A percentile compares a stretch with the other conserved stretches of the same genome.
Evolutionary conservation across 1,140 invertebrate genomes (phyloP).

Genomic region (Drosophila ogumai): DNA sequence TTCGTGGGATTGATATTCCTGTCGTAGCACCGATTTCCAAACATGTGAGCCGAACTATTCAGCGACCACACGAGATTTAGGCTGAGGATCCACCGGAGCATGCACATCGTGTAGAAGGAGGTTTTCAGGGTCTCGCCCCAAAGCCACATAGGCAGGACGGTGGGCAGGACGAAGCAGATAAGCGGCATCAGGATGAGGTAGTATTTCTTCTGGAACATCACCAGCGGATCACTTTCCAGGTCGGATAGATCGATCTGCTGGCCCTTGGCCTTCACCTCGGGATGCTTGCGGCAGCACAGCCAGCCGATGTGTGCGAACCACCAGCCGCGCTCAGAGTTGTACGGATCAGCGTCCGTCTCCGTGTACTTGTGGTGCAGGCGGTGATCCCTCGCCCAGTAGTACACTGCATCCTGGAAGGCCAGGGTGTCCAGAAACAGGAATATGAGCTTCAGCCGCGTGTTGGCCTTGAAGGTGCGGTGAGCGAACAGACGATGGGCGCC

Average conservation of each 20-base stretch:
- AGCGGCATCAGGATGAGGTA: conserved; percentile 93
- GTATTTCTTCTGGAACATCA: conserved; percentile 94
- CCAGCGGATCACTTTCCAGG: conserved; percentile 92
- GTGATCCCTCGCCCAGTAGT: conserved; percentile 97
- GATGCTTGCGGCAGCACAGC: conserved; percentile 95
- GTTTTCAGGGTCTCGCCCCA: conserved; percentile 93
- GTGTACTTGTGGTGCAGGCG: conserved; percentile 98
- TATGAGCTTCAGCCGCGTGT: conserved; percentile 92
- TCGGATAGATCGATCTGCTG: conserved; percentile 95
- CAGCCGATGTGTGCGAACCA: conserved; percentile 98
- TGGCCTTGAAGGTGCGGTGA: conserved; percentile 97
- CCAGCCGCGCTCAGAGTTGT: conserved; percentile 96
- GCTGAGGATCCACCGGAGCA: conserved; percentile 94
- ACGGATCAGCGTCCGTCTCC: conserved; percentile 98
- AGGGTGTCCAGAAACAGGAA: conserved; percentile 93
- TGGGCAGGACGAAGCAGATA: conserved; percentile 94
- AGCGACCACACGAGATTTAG: conserved; percentile 98
- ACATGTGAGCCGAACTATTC: conserved; percentile 96
- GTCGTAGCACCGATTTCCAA: conserved; percentile 96
- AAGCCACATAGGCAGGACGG: conserved; percentile 91
- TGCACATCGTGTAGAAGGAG: conserved; percentile 92
- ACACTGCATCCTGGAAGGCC: conserved; percentile 95
- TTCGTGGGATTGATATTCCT: conserved; percentile 91
- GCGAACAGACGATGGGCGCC: conserved; percentile 97
- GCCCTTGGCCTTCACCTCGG: conserved; percentile 94